These are phyloP conservation scores for Leucophenga montana DNA, from an alignment of 2,888 invertebrate species.

Conservation along the genomic window DNA sequence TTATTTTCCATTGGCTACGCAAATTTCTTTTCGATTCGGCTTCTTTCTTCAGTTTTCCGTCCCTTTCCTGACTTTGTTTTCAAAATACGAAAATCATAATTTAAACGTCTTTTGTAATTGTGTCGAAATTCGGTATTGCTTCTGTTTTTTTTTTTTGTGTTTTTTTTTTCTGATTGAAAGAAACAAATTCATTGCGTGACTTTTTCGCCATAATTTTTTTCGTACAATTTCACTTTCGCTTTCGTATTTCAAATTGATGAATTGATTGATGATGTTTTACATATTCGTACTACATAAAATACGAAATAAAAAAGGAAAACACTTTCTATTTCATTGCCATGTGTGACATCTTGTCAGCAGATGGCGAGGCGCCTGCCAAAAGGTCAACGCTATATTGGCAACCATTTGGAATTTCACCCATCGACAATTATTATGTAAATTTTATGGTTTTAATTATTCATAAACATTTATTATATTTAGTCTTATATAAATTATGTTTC, in stretches of 20 bases:
- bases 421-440: conserved; percentile 50
- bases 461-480: background rate
- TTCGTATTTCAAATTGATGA: conserved; percentile 38
- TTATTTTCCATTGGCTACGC: conserved; percentile 30
- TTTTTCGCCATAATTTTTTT: conserved; percentile 15
- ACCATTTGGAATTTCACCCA: background rate
- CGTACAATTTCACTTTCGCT: conserved; percentile 55
- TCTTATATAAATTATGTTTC: background rate
- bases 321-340: conserved; percentile 60
- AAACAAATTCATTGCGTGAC: conserved; percentile 2
- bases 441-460: conserved; percentile 35
- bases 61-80: background rate
- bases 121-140: conserved; percentile 19
- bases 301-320: conserved; percentile 43
- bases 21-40: conserved; percentile 16
- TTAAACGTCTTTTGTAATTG: conserved; percentile 40
- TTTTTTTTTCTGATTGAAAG: conserved; percentile 7
- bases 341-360: conserved; percentile 10
- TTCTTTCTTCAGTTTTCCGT: background rate
- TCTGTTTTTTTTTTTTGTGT: conserved; percentile 13
- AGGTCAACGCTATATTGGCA: conserved; percentile 7
- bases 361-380: background rate
- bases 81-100: conserved; percentile 59
- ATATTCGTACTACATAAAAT: no score
- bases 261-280: conserved; percentile 10